phyloP scores from a whole-genome alignment of 2,797 vertebrate species.

The Moxostoma hubbsi region DNA sequence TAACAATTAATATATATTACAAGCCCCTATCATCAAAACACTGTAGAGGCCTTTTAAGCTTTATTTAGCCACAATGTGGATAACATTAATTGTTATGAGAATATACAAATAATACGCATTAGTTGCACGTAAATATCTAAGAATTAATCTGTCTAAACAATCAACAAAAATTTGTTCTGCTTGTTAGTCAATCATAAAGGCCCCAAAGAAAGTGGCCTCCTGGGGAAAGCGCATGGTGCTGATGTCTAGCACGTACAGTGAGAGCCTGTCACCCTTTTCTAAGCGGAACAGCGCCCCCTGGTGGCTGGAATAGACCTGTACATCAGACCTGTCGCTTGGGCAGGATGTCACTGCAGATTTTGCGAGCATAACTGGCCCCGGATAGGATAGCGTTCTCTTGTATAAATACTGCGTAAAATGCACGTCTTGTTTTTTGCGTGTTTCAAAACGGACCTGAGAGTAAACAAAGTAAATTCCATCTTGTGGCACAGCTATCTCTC shows the following conservation, averaged over 20 bases:
- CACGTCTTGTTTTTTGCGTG: neutral
- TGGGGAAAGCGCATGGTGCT: constrained; percentile 48
- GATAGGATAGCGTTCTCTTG: constrained; percentile 45
- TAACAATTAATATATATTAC: too few species aligned
- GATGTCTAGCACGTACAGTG: constrained; percentile 30
- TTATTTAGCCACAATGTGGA: neutral
- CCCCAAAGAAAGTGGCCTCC: constrained; percentile 60
- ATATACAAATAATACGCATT: too few species aligned
- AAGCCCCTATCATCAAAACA: too few species aligned
- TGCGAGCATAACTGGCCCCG: constrained; percentile 21
- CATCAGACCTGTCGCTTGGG: neutral
- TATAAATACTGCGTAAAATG: constrained; percentile 57
- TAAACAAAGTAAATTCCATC: constrained; percentile 64
- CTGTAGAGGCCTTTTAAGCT: neutral
- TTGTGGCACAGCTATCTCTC: constrained; percentile 56
- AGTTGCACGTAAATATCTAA: too few species aligned
- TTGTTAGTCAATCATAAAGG: constrained; percentile 59
- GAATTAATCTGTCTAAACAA: too few species aligned
- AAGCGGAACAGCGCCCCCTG: constrained; percentile 62
- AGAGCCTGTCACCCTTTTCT: constrained; percentile 52
- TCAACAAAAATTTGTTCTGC: too few species aligned
- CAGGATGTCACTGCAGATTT: constrained; percentile 2
- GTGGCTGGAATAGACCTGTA: constrained; percentile 55
- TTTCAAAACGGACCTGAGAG: constrained; percentile 60
- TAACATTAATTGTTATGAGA: neutral